Evolutionary conservation across 2,888 invertebrate genomes (phyloP).

Genomic region (Smittia aterrima): DNA sequence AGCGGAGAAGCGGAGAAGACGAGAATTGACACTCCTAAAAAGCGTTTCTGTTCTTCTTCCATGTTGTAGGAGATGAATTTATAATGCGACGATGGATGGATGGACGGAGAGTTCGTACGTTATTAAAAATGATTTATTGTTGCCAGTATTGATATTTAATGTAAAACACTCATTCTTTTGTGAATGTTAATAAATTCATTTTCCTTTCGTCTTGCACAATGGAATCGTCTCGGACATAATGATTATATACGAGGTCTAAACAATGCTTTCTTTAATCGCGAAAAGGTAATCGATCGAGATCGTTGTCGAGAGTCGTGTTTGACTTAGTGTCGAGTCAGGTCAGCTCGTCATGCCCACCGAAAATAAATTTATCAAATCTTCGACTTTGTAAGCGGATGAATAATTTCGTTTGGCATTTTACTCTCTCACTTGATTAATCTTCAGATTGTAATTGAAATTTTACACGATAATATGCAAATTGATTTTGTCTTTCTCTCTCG

Average conservation of each 20-base stretch:
- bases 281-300: background rate
- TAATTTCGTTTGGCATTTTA: constrained; percentile 5
- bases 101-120: constrained; percentile 14
- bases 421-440: background rate
- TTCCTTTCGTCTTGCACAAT: constrained; percentile 26
- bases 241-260: constrained; percentile 13
- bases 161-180: background rate
- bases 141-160: constrained; percentile 6
- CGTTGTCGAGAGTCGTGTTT: background rate
- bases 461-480: constrained; percentile 5
- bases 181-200: constrained; percentile 25
- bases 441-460: constrained; percentile 19
- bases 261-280: background rate
- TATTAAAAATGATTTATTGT: constrained; percentile 40
- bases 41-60: background rate
- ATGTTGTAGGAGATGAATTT: constrained; percentile 14
- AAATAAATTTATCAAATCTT: background rate
- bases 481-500: background rate
- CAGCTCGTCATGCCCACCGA: background rate
- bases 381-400: background rate
- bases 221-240: constrained; percentile 27
- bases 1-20: background rate
- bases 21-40: constrained; percentile 39
- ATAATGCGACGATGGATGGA: constrained; percentile 29
- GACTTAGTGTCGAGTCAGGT: background rate